phyloP scores from a whole-genome alignment of 2,888 invertebrate species.

The Conchocele bisecta region DNA sequence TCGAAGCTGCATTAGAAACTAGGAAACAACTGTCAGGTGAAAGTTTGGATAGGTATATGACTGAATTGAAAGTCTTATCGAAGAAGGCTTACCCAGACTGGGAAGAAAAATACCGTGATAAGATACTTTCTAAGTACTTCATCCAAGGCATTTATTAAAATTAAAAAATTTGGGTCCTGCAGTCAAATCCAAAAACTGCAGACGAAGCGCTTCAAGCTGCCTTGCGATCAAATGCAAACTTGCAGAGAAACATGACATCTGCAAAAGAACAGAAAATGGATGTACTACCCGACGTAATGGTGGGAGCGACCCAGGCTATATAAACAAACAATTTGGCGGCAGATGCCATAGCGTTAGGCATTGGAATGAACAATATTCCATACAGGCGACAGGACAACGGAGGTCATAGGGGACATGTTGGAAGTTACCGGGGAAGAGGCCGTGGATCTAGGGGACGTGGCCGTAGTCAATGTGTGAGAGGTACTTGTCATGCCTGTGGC shows the following conservation, averaged over 20 bases:
- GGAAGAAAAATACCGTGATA: neutral
- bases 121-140: neutral
- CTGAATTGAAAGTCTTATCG: neutral
- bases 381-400: no score
- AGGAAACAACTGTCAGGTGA: neutral
- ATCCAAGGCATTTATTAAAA: slow-evolving; percentile 3
- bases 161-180: slow-evolving; percentile 9
- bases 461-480: neutral
- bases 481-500: neutral
- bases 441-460: neutral
- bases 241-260: no score
- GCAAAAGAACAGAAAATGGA: neutral
- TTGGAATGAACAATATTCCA: neutral
- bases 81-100: slow-evolving; percentile 10
- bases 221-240: slow-evolving; percentile 6
- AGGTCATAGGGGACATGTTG: neutral
- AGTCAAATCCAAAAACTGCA: slow-evolving; percentile 1
- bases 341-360: neutral
- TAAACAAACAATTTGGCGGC: neutral
- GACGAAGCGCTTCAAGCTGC: slow-evolving; percentile 10
- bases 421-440: neutral
- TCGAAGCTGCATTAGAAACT: neutral
- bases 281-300: neutral
- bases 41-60: slow-evolving; percentile 3
- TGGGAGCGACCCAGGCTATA: no score